phyloP scores from a whole-genome alignment of 2,797 vertebrate genomes.

The Avahi laniger region DNA sequence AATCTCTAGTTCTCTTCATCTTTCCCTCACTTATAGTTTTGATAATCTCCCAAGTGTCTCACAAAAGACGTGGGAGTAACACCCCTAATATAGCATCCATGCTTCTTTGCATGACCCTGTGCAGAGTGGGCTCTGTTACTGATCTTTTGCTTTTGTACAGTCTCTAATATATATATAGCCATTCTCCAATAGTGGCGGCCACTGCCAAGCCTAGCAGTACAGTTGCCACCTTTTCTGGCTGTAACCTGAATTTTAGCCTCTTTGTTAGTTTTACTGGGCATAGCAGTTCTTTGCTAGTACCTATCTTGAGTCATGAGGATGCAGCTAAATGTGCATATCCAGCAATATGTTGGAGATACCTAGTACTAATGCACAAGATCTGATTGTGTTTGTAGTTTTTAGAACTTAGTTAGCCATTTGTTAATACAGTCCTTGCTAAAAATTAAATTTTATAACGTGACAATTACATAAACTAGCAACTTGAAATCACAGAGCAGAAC shows the following conservation, averaged over 20 bases:
- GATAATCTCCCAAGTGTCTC: neutral
- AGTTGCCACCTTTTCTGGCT: neutral
- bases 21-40: neutral
- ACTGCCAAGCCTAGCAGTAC: neutral
- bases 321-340: neutral
- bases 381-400: neutral
- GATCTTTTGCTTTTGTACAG: neutral
- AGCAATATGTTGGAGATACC: neutral
- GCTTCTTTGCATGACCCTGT: neutral
- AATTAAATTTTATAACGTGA: neutral
- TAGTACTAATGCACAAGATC: neutral
- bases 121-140: neutral
- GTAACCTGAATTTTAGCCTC: neutral
- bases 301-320: neutral
- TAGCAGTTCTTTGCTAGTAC: neutral
- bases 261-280: neutral
- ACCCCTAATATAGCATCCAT: neutral
- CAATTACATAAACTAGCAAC: neutral
- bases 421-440: neutral
- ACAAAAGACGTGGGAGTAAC: neutral
- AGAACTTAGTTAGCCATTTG: neutral
- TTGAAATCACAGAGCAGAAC: neutral
- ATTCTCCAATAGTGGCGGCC: neutral
- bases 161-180: fast-evolving
- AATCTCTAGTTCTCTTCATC: neutral